Base-by-base conservation (phyloP, 92 coral and sea anemone species). In the Virgularia gustaviana region DNA sequence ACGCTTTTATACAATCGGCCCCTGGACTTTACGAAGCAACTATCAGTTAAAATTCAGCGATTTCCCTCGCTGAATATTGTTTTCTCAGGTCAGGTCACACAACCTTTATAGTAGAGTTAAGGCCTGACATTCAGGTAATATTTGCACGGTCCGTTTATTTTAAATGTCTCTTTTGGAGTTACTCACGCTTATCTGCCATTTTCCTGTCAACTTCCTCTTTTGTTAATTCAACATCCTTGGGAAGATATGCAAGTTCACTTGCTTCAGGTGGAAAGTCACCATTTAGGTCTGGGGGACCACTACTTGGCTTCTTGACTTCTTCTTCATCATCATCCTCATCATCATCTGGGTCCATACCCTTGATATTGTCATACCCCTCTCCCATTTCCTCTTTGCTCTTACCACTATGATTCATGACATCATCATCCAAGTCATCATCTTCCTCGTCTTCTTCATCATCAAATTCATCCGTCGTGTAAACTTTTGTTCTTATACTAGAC, bases 281-380 rank as follows among this genome's bases (percentile, higher is more conserved):
- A 29, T 71, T 65, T 1, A 72, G 52, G 13, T 70, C 63, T 0
- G 94, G 96, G 6, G 86, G 82, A 18, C 76, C 73, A 9, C 81
- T 82, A 28, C 90, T 63, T 20, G 70, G 61, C 0, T 67, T 47
- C 35, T 71, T 78, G 4, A 51, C 76, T 9, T 61, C 86, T 38
- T 55, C 12, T 43, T 76, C 73, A 90, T 78, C 73, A 88, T 44
- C n/a, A 71, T 75, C 59, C 81, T 92, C 82, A 87, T 88, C 18
- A 76, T 67, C 30, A 42, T 77, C 29, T 82, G 38, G 44, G 72
- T 76, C 37, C 83, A 49, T 9, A 39, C 74, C 13, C 64, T 55
- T 52, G 54, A 55, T 23, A 80, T 82, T 30, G 80, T 60, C 34
- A 72, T 28, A 34, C 78, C 63, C 9, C 71, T 57, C 49, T 76